Conservation (phyloP, 2,888 invertebrate genomes). For the Lysandra bellargus region DNA sequence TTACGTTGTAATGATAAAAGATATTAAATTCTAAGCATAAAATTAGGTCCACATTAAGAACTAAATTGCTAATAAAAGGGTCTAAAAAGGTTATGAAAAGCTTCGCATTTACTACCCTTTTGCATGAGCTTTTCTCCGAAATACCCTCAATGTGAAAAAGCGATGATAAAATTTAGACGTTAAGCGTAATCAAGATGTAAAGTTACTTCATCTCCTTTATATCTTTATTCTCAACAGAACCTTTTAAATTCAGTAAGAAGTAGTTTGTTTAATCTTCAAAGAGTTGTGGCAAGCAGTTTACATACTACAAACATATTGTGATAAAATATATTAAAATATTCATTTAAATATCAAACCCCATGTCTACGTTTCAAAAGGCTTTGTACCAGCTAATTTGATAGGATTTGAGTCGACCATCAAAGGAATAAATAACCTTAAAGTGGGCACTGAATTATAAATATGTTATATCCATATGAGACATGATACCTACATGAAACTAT, state of each 20-base stretch:
- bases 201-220: constrained; percentile 8
- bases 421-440: no score
- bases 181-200: constrained; percentile 20
- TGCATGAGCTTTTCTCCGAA: constrained; percentile 38
- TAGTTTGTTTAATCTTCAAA: not conserved
- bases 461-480: no score
- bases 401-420: no score
- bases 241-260: not conserved
- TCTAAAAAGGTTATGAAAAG: constrained; percentile 42
- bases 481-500: no score
- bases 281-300: not conserved
- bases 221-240: not conserved
- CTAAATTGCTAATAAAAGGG: constrained; percentile 33
- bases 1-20: constrained; percentile 24
- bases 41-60: constrained; percentile 28
- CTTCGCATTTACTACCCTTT: constrained; percentile 46
- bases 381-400: no score
- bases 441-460: no score
- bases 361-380: no score
- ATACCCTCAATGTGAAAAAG: constrained; percentile 18
- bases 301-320: not conserved
- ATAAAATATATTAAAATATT: no score
- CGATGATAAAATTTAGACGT: constrained; percentile 21
- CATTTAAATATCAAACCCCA: no score
- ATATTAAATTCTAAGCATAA: constrained; percentile 20